These are phyloP conservation scores for Epiperipatus broadwayi DNA, from an alignment of 2,888 invertebrate species.

Conservation along the genomic window DNA sequence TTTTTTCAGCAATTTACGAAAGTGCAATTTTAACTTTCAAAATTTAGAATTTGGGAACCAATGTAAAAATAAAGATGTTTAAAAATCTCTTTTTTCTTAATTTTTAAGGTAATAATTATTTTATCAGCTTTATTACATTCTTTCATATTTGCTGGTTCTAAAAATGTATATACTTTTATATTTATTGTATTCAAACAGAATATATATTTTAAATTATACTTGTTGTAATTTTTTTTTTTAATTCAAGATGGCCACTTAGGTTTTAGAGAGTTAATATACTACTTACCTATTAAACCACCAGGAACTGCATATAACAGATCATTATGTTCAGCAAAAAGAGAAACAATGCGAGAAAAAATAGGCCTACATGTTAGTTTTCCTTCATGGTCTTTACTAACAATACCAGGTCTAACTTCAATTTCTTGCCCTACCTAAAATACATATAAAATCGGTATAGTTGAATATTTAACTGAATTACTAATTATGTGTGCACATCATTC, in stretches of 20 bases:
- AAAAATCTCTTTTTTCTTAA: too few relatives aligned
- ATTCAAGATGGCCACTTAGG: too few relatives aligned
- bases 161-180: too few relatives aligned
- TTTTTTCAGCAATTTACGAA: too few relatives aligned
- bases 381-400: constrained; percentile 88
- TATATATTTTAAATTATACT: not conserved
- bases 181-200: too few relatives aligned
- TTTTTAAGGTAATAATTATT: too few relatives aligned
- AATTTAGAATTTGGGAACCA: too few relatives aligned
- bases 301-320: constrained; percentile 93
- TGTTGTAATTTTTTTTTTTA: too few relatives aligned
- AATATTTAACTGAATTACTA: not conserved
- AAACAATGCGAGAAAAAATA: constrained; percentile 89
- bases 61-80: too few relatives aligned
- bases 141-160: too few relatives aligned
- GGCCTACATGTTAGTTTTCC: constrained; percentile 89
- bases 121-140: too few relatives aligned
- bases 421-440: constrained; percentile 67
- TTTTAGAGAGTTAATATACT: not conserved
- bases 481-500: not conserved
- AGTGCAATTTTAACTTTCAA: too few relatives aligned
- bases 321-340: constrained; percentile 93
- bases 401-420: constrained; percentile 91
- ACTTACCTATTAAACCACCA: constrained; percentile 78
- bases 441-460: not conserved